Conservation (phyloP, 1,140 invertebrate species). For the Idris sp. region DNA sequence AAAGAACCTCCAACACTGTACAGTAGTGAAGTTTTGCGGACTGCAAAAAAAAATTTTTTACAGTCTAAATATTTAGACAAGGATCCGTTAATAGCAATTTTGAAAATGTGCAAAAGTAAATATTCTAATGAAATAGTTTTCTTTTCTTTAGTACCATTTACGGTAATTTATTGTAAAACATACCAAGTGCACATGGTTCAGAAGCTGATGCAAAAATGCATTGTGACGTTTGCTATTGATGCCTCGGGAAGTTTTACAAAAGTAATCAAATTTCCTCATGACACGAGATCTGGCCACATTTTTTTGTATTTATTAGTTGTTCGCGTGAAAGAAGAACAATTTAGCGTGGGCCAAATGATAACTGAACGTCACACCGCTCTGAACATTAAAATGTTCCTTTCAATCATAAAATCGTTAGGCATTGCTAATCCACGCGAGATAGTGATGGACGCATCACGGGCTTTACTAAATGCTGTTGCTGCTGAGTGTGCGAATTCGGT, state of each 20-base stretch:
- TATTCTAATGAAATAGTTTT: slow-evolving; percentile 7
- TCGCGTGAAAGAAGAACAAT: not conserved
- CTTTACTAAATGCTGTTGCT: slow-evolving; percentile 23
- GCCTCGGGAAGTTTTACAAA: slow-evolving; percentile 9
- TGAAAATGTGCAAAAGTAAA: slow-evolving; percentile 1
- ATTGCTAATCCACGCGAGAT: slow-evolving; percentile 9
- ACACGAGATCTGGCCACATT: not conserved
- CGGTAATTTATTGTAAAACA: slow-evolving; percentile 2
- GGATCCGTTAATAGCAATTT: slow-evolving; percentile 3
- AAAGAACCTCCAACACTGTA: slow-evolving; percentile 13
- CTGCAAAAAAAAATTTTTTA: slow-evolving; percentile 4
- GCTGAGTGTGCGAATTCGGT: not conserved
- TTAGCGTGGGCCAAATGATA: slow-evolving; percentile 22
- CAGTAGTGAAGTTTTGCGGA: not conserved
- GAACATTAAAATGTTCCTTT: not conserved
- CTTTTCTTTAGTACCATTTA: slow-evolving; percentile 8
- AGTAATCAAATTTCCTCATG: not conserved
- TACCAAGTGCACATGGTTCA: slow-evolving; percentile 3
- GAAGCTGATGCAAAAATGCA: not conserved
- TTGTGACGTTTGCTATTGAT: slow-evolving; percentile 3
- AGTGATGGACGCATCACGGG: slow-evolving; percentile 13
- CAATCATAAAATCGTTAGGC: not conserved
- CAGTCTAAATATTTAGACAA: slow-evolving; percentile 11
- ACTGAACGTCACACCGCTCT: slow-evolving; percentile 5
- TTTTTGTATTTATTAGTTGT: slow-evolving; percentile 26